phyloP scores from a whole-genome alignment of 2,888 invertebrate genomes.

The Leptogaster cylindrica region DNA sequence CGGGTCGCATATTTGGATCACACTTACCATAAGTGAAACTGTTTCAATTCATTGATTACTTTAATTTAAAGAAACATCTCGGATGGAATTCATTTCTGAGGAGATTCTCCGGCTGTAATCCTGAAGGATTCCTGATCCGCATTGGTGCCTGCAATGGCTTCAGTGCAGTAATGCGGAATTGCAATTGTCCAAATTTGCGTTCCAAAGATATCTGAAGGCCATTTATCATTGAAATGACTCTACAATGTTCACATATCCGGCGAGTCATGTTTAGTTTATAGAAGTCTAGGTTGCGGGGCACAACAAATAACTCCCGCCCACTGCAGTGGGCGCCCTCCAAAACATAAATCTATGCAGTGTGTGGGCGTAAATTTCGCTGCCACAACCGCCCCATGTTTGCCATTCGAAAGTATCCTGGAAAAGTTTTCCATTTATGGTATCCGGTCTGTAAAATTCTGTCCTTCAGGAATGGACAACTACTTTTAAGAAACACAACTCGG shows the following conservation, averaged over 20 bases:
- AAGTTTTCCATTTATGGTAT: not conserved
- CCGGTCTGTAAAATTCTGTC: not conserved
- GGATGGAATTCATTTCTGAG: not conserved
- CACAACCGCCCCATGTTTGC: not conserved
- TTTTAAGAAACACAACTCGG: not conserved
- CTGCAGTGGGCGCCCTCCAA: not conserved
- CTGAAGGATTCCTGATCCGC: constrained; percentile 11
- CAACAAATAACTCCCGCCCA: constrained; percentile 26
- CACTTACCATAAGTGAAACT: constrained; percentile 23
- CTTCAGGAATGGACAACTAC: not conserved
- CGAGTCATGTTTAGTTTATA: constrained; percentile 25
- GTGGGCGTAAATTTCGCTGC: constrained; percentile 5
- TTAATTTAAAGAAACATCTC: constrained; percentile 13
- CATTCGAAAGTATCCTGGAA: constrained; percentile 14
- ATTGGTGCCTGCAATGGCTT: constrained; percentile 7
- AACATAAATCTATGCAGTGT: constrained; percentile 13
- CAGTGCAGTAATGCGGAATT: constrained; percentile 4
- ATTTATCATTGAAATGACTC: constrained; percentile 29
- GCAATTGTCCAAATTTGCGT: constrained; percentile 21
- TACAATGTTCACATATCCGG: constrained; percentile 29
- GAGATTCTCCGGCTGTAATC: constrained; percentile 1
- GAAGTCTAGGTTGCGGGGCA: constrained; percentile 2
- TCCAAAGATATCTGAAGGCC: constrained; percentile 21
- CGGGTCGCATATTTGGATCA: not conserved
- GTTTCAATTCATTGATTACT: constrained; percentile 20